A percentile compares a stretch with the other conserved stretches of the same genome.
Conservation (phyloP, 2,888 invertebrate genomes). For the Liposcelis brunnea region DNA sequence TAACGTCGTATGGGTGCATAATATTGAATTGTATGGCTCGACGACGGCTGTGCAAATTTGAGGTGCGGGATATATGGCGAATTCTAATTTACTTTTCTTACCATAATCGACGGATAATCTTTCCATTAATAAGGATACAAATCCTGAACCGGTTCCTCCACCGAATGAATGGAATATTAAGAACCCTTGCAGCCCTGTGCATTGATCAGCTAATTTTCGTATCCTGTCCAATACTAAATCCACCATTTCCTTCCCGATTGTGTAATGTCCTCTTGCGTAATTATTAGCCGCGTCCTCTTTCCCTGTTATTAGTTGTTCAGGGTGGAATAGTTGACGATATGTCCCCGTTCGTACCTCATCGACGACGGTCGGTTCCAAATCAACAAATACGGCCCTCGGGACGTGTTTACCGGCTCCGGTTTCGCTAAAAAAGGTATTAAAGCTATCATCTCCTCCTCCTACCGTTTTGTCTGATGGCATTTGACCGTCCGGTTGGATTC, state of each 20-base stretch:
- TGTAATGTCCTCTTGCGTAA: slow-evolving; percentile 40
- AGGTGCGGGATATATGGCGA: slow-evolving; percentile 38
- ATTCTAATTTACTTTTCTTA: slow-evolving; percentile 36
- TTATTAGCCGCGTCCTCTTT: slow-evolving; percentile 40
- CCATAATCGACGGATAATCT: slow-evolving; percentile 36
- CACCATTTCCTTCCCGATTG: slow-evolving; percentile 33
- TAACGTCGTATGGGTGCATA: slow-evolving; percentile 36
- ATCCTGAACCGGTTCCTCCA: slow-evolving; percentile 34
- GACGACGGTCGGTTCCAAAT: slow-evolving; percentile 72
- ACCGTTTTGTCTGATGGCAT: slow-evolving; percentile 88
- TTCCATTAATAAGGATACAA: slow-evolving; percentile 37
- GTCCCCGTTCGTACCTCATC: slow-evolving; percentile 29
- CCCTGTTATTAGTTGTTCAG: slow-evolving; percentile 38
- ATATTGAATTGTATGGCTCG: slow-evolving; percentile 34
- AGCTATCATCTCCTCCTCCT: slow-evolving; percentile 83
- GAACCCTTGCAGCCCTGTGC: slow-evolving; percentile 31
- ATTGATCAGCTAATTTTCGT: slow-evolving; percentile 30
- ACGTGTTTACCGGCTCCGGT: slow-evolving; percentile 94
- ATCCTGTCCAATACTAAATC: slow-evolving; percentile 28
- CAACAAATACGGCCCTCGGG: slow-evolving; percentile 85
- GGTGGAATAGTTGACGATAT: slow-evolving; percentile 35
- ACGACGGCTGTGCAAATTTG: slow-evolving; percentile 20
- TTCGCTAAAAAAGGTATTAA: slow-evolving; percentile 89
- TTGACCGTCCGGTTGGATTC: slow-evolving; percentile 84
- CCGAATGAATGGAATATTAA: slow-evolving; percentile 35